phyloP scores from a whole-genome alignment of 2,113 vertebrate species.

The Sterrhoptilus dennistouni region DNA sequence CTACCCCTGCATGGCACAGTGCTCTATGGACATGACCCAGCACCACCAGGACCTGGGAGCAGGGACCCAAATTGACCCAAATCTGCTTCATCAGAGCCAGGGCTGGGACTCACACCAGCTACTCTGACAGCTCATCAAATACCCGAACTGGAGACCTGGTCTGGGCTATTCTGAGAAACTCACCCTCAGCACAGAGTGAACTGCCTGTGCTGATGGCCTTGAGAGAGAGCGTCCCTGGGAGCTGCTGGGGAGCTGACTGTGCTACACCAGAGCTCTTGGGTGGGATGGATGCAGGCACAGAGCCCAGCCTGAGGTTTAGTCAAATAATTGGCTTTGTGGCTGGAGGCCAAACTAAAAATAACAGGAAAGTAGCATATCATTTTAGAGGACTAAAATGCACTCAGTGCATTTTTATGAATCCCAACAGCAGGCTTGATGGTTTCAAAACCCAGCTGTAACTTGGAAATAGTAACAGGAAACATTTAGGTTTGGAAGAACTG shows the following conservation, averaged over 20 bases:
- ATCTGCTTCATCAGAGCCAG: not conserved
- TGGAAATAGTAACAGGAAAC: not conserved
- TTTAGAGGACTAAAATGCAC: not conserved
- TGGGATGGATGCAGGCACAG: too few species aligned
- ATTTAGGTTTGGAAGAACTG: not conserved
- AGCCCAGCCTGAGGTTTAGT: not conserved
- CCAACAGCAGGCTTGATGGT: not conserved
- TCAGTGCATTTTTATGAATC: not conserved
- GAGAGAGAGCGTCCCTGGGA: not conserved
- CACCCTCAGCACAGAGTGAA: accelerated
- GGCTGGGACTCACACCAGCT: not conserved
- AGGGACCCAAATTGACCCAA: not conserved
- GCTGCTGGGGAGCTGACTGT: not conserved
- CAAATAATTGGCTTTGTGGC: not conserved
- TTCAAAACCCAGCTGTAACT: not conserved
- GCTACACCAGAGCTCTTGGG: not conserved
- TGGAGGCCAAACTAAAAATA: not conserved
- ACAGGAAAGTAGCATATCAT: not conserved
- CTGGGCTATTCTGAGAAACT: not conserved
- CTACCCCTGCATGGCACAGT: not conserved
- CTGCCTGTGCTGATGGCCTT: accelerated
- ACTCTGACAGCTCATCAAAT: not conserved
- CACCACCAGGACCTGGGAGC: accelerated
- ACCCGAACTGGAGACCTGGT: accelerated
- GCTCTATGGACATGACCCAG: not conserved